These are phyloP conservation scores for Ammodramus savannarum DNA, from an alignment of 2,113 vertebrate genomes.

Conservation along the genomic window DNA sequence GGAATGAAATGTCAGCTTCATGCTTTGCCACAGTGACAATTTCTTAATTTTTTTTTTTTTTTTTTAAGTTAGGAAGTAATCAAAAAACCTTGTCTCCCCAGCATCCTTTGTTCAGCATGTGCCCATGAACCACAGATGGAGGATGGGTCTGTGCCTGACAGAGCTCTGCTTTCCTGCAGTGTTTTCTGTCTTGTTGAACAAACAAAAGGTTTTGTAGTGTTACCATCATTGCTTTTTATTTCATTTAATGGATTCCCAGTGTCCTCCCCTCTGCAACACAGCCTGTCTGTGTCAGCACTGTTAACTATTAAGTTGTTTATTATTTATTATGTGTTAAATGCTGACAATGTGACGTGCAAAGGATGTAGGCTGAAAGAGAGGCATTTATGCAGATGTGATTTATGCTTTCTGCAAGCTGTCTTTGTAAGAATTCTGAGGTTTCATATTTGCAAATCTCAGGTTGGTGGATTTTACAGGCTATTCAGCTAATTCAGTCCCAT, in stretches of 20 bases:
- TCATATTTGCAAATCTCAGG: conserved; percentile 35
- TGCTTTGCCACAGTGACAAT: not conserved
- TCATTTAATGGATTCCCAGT: not conserved
- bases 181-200: not conserved
- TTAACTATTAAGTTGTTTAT: conserved; percentile 11
- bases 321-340: conserved; percentile 38
- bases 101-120: not conserved
- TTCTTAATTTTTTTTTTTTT: not conserved
- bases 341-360: not conserved
- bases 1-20: not conserved
- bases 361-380: conserved; percentile 1
- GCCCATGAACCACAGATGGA: not conserved
- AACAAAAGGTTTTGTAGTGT: not conserved
- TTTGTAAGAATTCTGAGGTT: conserved; percentile 29
- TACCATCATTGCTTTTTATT: not conserved
- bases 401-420: conserved; percentile 7
- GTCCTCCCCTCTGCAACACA: not conserved
- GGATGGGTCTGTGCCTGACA: not conserved
- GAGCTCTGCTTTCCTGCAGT: not conserved
- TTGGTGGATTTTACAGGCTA: conserved; percentile 33
- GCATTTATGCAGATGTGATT: conserved; percentile 15
- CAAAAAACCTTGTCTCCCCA: not conserved
- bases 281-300: not conserved
- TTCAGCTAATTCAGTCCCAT: conserved; percentile 18
- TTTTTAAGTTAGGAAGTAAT: not conserved